Evolutionary conservation across 92 coral and sea anemone genomes (phyloP), one percentile per base, ranked within the genome.

Genomic region (Zoanthus sociatus): DNA sequence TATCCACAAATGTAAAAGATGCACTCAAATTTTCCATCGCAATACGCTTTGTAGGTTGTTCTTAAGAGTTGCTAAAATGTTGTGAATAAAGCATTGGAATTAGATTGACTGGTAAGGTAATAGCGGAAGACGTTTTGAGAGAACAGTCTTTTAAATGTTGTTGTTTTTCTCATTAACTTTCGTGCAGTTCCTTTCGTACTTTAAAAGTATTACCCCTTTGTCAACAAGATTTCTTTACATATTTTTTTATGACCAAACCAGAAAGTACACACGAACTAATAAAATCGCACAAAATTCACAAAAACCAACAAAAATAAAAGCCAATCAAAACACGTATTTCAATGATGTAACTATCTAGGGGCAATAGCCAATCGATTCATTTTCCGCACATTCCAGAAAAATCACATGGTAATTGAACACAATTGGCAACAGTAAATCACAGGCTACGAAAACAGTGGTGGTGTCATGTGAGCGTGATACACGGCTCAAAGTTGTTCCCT

Each of bases 61-160:
- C 51, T 73, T 84, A 61, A 48, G 72, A 72, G 18, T 53, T 44
- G 82, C 82, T 74, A n/a, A 56, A 16, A 82, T 33, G 88, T 70
- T 73, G 45, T 7, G 79, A 73, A 79, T 33, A 84, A 73, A 60
- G 88, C 72, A 42, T 54, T 84, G 88, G 82, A 56, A 56, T 56
- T 56, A 4, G 10, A 56, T 14, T 56, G 82, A 54, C 82, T 84
- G 81, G 88, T 54, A 84, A 56, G 58, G 82, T 53, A 73, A 73
- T 33, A 84, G 72, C 79, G 60, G 55, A 84, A 84, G 44, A 84
- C 73, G 50, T 55, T 45, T 86, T 86, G 77, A 77, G 9, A 10
- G 74, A 20, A 77, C 47, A 78, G 67, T 87, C 47, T 87, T 77
- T 51, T 69, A 71, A 64, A 87, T 77, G 18, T 71, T 31, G 78